Evolutionary conservation across 2,888 invertebrate genomes (phyloP), one percentile per base, ranked within the genome.

Genomic region (Ichneumon xanthorius): DNA sequence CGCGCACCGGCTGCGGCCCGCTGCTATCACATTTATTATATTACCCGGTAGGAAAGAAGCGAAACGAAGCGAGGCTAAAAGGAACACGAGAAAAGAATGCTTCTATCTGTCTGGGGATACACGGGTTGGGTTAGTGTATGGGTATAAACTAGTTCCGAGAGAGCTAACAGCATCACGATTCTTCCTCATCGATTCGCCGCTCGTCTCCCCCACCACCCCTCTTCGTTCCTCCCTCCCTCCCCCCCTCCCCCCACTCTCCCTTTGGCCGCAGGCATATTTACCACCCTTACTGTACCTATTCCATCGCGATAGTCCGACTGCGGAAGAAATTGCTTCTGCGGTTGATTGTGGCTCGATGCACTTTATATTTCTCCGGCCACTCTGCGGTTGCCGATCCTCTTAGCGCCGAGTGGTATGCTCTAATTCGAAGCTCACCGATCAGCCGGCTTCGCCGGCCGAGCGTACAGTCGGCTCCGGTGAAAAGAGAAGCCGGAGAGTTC

Each of bases 21-120:
- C 88, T 85, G 85, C 90, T 88, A 88, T 89, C 89, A 87, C 88
- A 89, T 89, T 90, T 90, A 89, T 89, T 89, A 89, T 89, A 87
- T 88, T 88, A 88, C 87, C 82, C 71, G 82, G 80, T 63, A 79
- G 81, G 78, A 77, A 68, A 33, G 73, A 72, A 58, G 50, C 50
- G 67, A 80, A 82, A 82, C 71, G 72, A 72, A 55, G 67, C 70
- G 85, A 77, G 84, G 73, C 81, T 61, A 81, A 80, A 88, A 88
- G 70, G 61, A 85, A 73, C 48, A 71, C 16, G 30, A 68, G 65
- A 79, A 80, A 86, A 81, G 68, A 87, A 87, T 82, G 67, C 78
- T 78, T 84, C 77, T 78, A 78, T 83, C 80, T 82, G 79, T 71
- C 50, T 53, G 30, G 70, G 70, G 63, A 68, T 71, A 68, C 65